Evolutionary conservation across 2,113 vertebrate species (phyloP), one percentile per base, ranked within the genome.

Genomic region (Muntiacus muntjak): DNA sequence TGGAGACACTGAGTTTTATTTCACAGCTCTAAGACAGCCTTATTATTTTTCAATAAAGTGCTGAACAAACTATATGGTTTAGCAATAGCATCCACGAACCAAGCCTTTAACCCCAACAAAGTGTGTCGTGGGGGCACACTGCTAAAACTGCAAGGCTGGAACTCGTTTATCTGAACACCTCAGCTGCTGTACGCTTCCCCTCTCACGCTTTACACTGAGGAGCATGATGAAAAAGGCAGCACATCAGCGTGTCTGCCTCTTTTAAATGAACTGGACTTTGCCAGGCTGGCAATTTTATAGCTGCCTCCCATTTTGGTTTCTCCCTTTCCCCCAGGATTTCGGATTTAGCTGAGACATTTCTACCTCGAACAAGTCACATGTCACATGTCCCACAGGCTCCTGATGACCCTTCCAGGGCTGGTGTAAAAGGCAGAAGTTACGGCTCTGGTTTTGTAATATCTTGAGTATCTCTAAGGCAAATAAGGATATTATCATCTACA

Each of bases 1-100:
- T 19, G 89, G 21, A 89, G 55, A 97, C 95, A 91, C 43, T 54
- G 50, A 95, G 60, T 91, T 98, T 97, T 97, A 94, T 94, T 98
- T 96, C 79, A 71, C 6, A 91, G 78, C 25, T 96, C 47, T 82
- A 95, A 91, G 81, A 36, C 36, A 93, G 87, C 50, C 89, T 87
- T 91, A 85, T n/a, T 30, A 57, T 76, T 71, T 97, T 36, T 93
- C 85, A 96, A 12, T 96, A 50, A 94, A 92, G 79, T 92, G 43
- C 76, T 81, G 54, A 81, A 36, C 81, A 86, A 88, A 95, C 25
- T 36, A 57, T 76, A 16, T 81, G 40, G 9, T 60, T 94, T 62
- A 83, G 55, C 91, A 94, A 7, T 21, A 93, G 12, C 57, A 96
- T 23, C 89, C 71, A 71, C 60, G 57, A 97, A 84, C 43, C 79